Evolutionary conservation across 2,113 vertebrate genomes (phyloP).

Genomic region (Scortum barcoo): DNA sequence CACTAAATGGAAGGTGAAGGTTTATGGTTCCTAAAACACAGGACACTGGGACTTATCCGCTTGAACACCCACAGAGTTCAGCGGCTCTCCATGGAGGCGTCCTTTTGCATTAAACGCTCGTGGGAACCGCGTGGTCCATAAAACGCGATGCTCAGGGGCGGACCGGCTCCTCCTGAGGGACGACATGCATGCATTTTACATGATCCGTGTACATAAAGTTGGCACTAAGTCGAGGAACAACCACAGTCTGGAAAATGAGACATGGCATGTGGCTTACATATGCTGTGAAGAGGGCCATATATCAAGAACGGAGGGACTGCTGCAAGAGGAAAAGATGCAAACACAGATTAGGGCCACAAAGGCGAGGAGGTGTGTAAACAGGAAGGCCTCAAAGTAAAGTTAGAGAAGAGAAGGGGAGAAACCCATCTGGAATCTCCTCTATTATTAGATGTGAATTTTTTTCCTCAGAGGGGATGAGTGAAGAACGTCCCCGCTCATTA

Average conservation of each 20-base stretch:
- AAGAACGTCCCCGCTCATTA: slow-evolving; percentile 47
- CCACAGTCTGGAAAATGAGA: slow-evolving; percentile 20
- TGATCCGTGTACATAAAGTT: slow-evolving; percentile 51
- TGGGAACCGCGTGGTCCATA: not conserved
- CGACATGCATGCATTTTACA: slow-evolving; percentile 41
- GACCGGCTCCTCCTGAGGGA: not conserved
- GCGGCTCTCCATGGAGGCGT: not conserved
- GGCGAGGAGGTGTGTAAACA: not conserved
- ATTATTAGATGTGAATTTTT: slow-evolving; percentile 51
- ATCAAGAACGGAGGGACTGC: not conserved
- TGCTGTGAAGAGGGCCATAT: not conserved
- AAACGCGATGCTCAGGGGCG: not conserved
- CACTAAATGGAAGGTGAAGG: slow-evolving; percentile 13
- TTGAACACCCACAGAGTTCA: not conserved
- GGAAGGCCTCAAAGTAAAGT: not conserved
- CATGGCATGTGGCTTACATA: not conserved
- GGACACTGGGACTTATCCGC: slow-evolving; percentile 3
- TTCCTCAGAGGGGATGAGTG: slow-evolving; percentile 34
- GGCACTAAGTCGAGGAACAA: slow-evolving; percentile 6
- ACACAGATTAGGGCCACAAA: slow-evolving; percentile 2
- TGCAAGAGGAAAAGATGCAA: not conserved
- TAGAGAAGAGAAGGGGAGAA: slow-evolving; percentile 20
- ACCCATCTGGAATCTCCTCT: slow-evolving; percentile 29
- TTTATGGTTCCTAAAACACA: not conserved
- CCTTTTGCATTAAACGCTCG: slow-evolving; percentile 19